Base-by-base conservation (phyloP, 2,888 invertebrate species). In the Pseudococcus longispinus region DNA sequence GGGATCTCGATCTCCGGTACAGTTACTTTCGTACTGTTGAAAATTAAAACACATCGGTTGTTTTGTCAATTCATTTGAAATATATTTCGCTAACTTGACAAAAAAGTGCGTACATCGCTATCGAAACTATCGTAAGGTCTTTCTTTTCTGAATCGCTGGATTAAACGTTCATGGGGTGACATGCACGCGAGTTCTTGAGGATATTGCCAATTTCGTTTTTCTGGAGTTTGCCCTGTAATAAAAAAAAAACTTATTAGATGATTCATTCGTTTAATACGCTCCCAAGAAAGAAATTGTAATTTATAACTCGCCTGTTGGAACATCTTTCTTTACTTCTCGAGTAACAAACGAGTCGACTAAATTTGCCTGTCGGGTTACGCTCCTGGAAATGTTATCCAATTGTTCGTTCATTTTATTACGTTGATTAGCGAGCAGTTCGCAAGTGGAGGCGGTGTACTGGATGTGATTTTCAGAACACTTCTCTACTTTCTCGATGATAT, bases 161-260 rank as follows among this genome's bases (percentile, higher is more conserved):
- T 42, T n/a, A 87, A 70, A 20, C 65, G 83, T n/a, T 87, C 87
- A 8, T 70, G 46, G 8, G 87, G 87, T 8, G 87, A 84, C 84
- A 87, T 70, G 23, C 60, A 46, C 0, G 70, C 83, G 4, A 87
- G 42, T 55, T 80, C 55, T 84, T 87, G 42, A n/a, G 87, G 87
- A 87, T 32, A 87, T 13, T 83, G 65, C 44, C 42, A 87, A 6
- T 60, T 42, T 15, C 83, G 83, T 74, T 77, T n/a, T 51, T 83
- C 83, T 15, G 87, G 87, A 6, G 87, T 87, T 87, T 87, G 83
- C 29, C 87, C 87, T 87, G 65, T 23, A 82, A 23, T 60, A 11
- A 23, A 9, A 51, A 18, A 51, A 55, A 15, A 6, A 8, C n/a
- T 6, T n/a, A 55, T 55, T 55, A 82, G 0, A 87, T 13, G 0